Evolutionary conservation across 2,888 invertebrate species (phyloP).

Genomic region (Eilema caniola): DNA sequence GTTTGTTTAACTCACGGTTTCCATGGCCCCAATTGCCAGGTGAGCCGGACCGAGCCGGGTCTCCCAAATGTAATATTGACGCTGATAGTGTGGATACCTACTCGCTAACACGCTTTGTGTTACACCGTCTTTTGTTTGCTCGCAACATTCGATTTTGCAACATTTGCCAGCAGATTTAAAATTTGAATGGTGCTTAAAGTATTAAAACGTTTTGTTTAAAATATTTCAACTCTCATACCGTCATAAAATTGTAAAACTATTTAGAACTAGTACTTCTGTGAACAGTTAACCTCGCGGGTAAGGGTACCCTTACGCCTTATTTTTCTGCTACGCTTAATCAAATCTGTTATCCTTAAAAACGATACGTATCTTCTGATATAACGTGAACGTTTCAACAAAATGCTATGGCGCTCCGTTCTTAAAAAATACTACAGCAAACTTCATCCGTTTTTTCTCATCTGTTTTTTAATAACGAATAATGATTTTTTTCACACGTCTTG

Average conservation of each 20-base stretch:
- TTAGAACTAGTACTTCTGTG: too few species aligned
- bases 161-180: neutral
- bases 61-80: constrained; percentile 35
- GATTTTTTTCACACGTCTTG: too few species aligned
- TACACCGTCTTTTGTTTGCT: constrained; percentile 16
- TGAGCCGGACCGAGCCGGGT: constrained; percentile 12
- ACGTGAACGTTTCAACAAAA: too few species aligned
- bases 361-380: too few species aligned
- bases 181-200: neutral
- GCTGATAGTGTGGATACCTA: constrained; percentile 23
- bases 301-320: too few species aligned
- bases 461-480: too few species aligned
- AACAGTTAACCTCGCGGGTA: too few species aligned
- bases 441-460: too few species aligned
- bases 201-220: neutral
- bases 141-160: neutral
- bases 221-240: neutral
- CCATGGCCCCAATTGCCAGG: constrained; percentile 20
- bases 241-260: neutral
- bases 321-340: too few species aligned
- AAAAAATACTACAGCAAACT: too few species aligned
- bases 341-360: too few species aligned
- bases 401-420: too few species aligned
- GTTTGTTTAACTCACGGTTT: neutral
- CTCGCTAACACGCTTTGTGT: constrained; percentile 18